Evolutionary conservation across 1,140 invertebrate genomes (phyloP).

Genomic region (Magallana angulata): DNA sequence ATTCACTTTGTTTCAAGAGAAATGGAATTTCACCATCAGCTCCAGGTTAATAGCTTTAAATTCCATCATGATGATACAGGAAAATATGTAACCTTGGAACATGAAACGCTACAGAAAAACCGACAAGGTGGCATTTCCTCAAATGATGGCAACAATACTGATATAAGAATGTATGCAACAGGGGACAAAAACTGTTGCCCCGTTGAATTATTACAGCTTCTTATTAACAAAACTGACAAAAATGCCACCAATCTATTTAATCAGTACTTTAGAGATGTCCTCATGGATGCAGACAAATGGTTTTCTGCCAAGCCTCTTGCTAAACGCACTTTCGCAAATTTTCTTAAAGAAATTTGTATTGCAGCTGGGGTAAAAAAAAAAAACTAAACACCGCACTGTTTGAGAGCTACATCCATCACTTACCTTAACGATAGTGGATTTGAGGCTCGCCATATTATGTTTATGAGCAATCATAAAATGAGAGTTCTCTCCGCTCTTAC

Average conservation of each 20-base stretch:
- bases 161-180: constrained; percentile 1
- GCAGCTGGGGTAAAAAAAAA: not conserved
- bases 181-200: not conserved
- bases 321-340: constrained; percentile 23
- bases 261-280: not conserved
- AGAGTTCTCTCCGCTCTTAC: constrained; percentile 25
- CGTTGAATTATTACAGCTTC: not conserved
- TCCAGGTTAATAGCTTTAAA: not conserved
- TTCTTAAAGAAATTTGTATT: constrained; percentile 25
- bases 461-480: constrained; percentile 42
- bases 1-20: constrained; percentile 29
- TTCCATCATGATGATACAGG: constrained; percentile 4
- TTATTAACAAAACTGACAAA: constrained; percentile 3
- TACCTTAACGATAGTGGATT: constrained; percentile 32
- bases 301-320: not conserved
- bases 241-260: constrained; percentile 23
- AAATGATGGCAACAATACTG: not conserved
- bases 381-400: constrained; percentile 36
- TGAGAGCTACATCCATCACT: constrained; percentile 18
- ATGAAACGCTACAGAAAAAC: constrained; percentile 5
- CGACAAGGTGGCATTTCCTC: not conserved
- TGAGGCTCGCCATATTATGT: constrained; percentile 21
- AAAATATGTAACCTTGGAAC: constrained; percentile 27
- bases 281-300: not conserved
- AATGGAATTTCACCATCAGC: constrained; percentile 33